Base-by-base conservation (phyloP, 2,888 invertebrate genomes). In the Torymus tubicola region DNA sequence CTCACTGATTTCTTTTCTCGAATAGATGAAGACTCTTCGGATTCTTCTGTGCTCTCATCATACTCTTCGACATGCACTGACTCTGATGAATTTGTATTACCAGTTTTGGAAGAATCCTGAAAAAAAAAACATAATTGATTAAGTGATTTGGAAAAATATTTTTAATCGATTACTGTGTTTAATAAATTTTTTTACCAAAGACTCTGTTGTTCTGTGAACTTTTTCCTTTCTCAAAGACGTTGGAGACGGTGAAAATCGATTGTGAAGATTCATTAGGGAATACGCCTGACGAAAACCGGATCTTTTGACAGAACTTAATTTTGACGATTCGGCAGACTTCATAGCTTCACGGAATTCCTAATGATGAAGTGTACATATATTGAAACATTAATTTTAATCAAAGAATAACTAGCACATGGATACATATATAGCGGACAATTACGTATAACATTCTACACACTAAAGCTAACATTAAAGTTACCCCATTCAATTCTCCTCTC, bases 281-380 rank as follows among this genome's bases (percentile, higher is more conserved):
- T 89, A 88, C 16, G 89, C 86, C 71, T 90, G 90, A 57, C 90
- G 86, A 82, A 91, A 90, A 2, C 91, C 90, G 21, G 89, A 89
- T 85, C 89, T 85, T 63, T 89, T 88, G 8, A 89, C 88, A 0
- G 91, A 89, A 58, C 88, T 87, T 16, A 89, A 83, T 72, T 91
- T 87, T 31, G 87, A 80, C 11, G 90, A 87, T 53, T 94, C 93
- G 0, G 94, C 92, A 24, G 93, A 92, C 55, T 92, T 92, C 81
- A 95, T 88, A 64, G 93, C 92, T 86, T 94, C 93, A 85, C 93
- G 93, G 87, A 95, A 95, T 86, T 94, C 94, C 95, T 95, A 88
- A 78, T 42, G 42, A 42, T 42, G 42, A 42, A 42, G 42, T 42
- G 8, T 42, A 31, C 42, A 42, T 8, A 42, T 8, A 42, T 42